phyloP scores from a whole-genome alignment of 2,113 vertebrate genomes.

The Clupea harengus region DNA sequence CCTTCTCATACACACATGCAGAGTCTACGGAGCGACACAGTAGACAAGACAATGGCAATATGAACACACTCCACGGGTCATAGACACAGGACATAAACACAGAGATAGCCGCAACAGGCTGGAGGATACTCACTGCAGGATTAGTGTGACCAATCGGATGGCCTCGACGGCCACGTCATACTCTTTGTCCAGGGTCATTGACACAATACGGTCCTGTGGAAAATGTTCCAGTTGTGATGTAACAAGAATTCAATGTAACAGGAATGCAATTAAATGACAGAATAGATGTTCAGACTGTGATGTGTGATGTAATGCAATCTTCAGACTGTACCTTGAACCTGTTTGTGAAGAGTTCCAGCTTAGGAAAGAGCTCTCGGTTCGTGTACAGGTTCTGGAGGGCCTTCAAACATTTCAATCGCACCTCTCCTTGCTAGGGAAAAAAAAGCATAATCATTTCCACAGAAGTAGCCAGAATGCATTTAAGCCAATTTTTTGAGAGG shows the following conservation, averaged over 20 bases:
- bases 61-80: not conserved
- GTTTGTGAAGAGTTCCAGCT: slow-evolving; percentile 97
- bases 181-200: slow-evolving; percentile 99
- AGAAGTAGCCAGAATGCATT: not conserved
- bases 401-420: slow-evolving; percentile 97
- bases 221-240: not conserved
- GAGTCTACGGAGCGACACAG: too few relatives aligned
- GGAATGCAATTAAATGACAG: not conserved
- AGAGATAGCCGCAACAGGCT: not conserved
- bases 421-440: slow-evolving; percentile 89
- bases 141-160: slow-evolving; percentile 94
- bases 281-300: not conserved
- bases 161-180: slow-evolving; percentile 98
- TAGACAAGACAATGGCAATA: not conserved
- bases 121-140: slow-evolving; percentile 89
- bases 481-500: not conserved
- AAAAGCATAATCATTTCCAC: not conserved
- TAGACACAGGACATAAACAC: slow-evolving; percentile 45
- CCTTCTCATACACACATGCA: not conserved
- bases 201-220: slow-evolving; percentile 92
- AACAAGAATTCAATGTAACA: too few relatives aligned
- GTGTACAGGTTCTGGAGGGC: slow-evolving; percentile 97
- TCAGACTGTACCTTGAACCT: slow-evolving; percentile 87
- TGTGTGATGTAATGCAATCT: not conserved
- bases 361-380: slow-evolving; percentile 95